These are phyloP conservation scores for Boloria selene DNA, from an alignment of 2,888 invertebrate genomes.

Conservation along the genomic window DNA sequence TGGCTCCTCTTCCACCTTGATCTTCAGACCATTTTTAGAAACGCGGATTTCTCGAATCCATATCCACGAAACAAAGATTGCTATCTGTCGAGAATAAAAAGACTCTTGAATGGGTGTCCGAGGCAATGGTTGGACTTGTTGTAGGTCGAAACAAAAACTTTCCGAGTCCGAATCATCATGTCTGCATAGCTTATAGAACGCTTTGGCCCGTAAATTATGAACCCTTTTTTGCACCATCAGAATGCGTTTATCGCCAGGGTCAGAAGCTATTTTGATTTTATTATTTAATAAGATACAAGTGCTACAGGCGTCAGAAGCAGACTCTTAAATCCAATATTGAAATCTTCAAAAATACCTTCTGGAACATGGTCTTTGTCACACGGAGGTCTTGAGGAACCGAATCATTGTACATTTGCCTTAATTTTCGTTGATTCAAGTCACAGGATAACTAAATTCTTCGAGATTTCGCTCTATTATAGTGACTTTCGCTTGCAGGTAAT, in stretches of 20 bases:
- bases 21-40: constrained; percentile 48
- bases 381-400: constrained; percentile 34
- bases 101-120: constrained; percentile 45
- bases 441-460: too few relatives aligned
- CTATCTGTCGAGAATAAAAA: constrained; percentile 44
- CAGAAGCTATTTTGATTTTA: constrained; percentile 40
- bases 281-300: constrained; percentile 39
- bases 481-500: too few relatives aligned
- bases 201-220: constrained; percentile 42
- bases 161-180: constrained; percentile 31
- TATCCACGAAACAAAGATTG: constrained; percentile 42
- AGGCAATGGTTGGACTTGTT: constrained; percentile 45
- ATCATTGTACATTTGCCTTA: constrained; percentile 45
- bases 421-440: too few relatives aligned
- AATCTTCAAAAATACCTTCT: constrained; percentile 40
- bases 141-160: constrained; percentile 46
- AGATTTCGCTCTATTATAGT: too few relatives aligned
- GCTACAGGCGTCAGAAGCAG: constrained; percentile 46
- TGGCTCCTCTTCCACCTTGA: constrained; percentile 41
- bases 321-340: constrained; percentile 47
- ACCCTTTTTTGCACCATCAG: constrained; percentile 39
- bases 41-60: constrained; percentile 39
- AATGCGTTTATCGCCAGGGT: constrained; percentile 37
- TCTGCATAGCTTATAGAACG: constrained; percentile 40
- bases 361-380: constrained; percentile 39